A percentile compares a stretch with the other conserved stretches of the same genome.
Conservation (phyloP, 2,113 vertebrate species). For the Jaculus jaculus region DNA sequence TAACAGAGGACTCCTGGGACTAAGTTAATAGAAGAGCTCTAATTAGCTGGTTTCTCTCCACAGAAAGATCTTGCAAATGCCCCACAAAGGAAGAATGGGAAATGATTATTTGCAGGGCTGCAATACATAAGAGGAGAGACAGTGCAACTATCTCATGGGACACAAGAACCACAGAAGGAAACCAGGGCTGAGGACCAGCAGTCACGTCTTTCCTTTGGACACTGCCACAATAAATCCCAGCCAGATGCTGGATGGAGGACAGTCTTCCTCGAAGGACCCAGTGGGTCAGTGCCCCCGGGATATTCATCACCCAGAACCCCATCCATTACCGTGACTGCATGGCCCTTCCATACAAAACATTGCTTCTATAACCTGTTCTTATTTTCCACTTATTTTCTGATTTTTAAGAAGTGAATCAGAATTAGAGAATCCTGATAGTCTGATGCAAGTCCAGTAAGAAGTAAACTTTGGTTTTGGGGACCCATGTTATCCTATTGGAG, state of each 20-base stretch:
- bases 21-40: conserved; percentile 1
- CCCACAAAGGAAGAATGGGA: neutral
- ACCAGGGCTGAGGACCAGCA: neutral
- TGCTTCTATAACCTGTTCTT: neutral
- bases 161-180: neutral
- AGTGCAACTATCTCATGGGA: neutral
- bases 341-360: neutral
- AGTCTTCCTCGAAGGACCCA: neutral
- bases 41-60: conserved; percentile 13
- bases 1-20: neutral
- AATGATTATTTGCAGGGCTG: neutral
- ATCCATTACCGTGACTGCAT: neutral
- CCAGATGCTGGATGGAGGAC: neutral
- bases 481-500: neutral
- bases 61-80: neutral
- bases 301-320: neutral
- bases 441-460: neutral
- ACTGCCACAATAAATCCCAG: neutral
- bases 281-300: neutral
- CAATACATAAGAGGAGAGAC: neutral
- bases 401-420: conserved; percentile 15
- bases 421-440: neutral
- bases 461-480: neutral
- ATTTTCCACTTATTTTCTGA: neutral
- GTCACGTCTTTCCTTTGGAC: neutral